Conservation (phyloP, 2,888 invertebrate species). For the Diarsia brunnea region DNA sequence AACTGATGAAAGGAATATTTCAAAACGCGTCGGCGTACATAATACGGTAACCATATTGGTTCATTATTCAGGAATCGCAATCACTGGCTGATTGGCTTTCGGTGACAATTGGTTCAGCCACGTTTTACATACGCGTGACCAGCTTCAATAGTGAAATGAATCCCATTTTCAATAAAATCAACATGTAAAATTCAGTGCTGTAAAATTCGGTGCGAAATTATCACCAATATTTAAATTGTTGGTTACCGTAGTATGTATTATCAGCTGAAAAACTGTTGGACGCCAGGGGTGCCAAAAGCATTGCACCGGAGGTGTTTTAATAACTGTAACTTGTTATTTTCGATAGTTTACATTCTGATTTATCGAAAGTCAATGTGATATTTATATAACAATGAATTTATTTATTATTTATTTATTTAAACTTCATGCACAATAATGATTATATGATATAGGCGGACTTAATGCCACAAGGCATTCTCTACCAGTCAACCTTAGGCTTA, state of each 20-base stretch:
- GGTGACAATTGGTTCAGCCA: conserved; percentile 61
- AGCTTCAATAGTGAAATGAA: conserved; percentile 47
- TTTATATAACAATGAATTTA: background rate
- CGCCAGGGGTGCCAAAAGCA: background rate
- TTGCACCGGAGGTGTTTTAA: background rate
- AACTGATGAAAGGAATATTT: conserved; percentile 12
- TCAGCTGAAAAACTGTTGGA: background rate
- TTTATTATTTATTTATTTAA: too few species aligned
- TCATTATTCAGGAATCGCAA: conserved; percentile 67
- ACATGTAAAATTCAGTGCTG: conserved; percentile 34
- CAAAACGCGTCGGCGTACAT: background rate
- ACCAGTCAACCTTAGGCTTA: too few species aligned
- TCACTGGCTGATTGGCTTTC: conserved; percentile 69
- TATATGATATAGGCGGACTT: too few species aligned
- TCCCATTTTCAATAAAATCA: conserved; percentile 59
- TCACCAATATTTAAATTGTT: conserved; percentile 22
- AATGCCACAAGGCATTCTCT: too few species aligned
- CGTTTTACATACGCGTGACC: conserved; percentile 59
- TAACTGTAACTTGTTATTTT: background rate
- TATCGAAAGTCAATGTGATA: background rate
- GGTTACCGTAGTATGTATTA: background rate
- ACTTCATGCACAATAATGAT: too few species aligned
- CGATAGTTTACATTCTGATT: background rate
- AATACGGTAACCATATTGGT: conserved; percentile 54
- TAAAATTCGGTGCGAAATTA: conserved; percentile 29